Evolutionary conservation across 2,888 invertebrate genomes (phyloP).

Genomic region (Drosophila infuscata): DNA sequence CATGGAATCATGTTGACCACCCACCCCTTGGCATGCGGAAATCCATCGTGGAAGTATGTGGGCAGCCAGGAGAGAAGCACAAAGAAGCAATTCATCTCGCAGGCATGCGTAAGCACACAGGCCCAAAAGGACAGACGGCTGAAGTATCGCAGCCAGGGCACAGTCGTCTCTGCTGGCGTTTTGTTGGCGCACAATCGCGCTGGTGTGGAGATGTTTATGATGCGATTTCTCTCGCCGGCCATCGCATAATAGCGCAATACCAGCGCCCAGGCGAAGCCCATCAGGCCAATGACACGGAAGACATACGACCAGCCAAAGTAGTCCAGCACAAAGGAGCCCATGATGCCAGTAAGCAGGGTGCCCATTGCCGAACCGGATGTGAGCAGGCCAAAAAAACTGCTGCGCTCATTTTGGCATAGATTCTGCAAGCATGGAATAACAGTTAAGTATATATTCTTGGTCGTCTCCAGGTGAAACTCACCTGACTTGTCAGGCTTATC

Average conservation of each 20-base stretch:
- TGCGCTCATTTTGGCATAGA: conserved; percentile 88
- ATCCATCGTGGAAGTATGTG: conserved; percentile 90
- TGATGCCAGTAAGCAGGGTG: conserved; percentile 88
- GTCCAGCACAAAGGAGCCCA: conserved; percentile 89
- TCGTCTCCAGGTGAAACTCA: conserved; percentile 42
- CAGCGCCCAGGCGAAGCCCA: conserved; percentile 87
- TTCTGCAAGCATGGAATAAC: conserved; percentile 81
- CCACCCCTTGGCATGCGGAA: conserved; percentile 89
- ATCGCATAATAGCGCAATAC: conserved; percentile 87
- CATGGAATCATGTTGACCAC: conserved; percentile 91
- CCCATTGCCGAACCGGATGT: conserved; percentile 88
- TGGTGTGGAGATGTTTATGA: conserved; percentile 84
- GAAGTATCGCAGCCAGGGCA: conserved; percentile 88
- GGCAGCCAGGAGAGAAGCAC: conserved; percentile 90
- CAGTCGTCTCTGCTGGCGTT: conserved; percentile 79
- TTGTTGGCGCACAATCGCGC: conserved; percentile 83
- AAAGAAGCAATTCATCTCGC: conserved; percentile 90
- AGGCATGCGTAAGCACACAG: conserved; percentile 89
- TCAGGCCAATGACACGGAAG: conserved; percentile 88
- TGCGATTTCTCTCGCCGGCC: conserved; percentile 83
- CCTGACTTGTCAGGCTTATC: conserved; percentile 88
- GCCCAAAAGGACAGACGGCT: conserved; percentile 88
- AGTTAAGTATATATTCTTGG: neutral
- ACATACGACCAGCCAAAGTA: conserved; percentile 88
- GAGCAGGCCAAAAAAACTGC: conserved; percentile 88